Percentiles rank a stretch among this genome's conserved stretches.
Evolutionary conservation across 2,113 vertebrate genomes (phyloP).

Genomic region (Otis tarda): DNA sequence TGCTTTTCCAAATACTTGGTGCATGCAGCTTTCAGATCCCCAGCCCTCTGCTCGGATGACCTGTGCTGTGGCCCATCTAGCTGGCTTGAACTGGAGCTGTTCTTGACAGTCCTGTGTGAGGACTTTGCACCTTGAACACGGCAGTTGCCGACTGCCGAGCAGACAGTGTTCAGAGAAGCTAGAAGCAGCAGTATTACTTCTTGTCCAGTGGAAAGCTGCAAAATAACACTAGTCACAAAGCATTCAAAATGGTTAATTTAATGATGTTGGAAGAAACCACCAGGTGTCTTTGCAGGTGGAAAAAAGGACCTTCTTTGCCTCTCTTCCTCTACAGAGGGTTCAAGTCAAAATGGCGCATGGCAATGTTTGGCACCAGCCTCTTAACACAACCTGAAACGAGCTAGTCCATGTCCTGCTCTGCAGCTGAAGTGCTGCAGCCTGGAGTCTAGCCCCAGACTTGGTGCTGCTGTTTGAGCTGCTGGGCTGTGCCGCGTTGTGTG

Average conservation of each 20-base stretch:
- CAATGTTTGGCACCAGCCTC: background rate
- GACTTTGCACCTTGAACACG: background rate
- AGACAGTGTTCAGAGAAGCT: background rate
- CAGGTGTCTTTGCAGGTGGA: background rate
- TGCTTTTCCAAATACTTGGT: constrained; percentile 67
- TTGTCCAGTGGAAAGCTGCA: constrained; percentile 3
- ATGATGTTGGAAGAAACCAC: background rate
- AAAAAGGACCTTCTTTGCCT: background rate
- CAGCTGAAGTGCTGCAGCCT: background rate
- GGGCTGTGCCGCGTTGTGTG: background rate
- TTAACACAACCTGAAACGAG: background rate
- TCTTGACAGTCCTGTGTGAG: background rate
- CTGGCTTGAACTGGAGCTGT: constrained; percentile 14
- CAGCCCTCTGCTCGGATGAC: background rate
- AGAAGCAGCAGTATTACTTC: constrained; percentile 32
- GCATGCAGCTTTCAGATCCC: constrained; percentile 49
- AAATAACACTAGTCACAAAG: constrained; percentile 63
- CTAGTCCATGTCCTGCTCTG: background rate
- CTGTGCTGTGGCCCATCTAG: background rate
- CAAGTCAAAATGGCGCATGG: background rate
- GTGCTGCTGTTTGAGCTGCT: constrained; percentile 17
- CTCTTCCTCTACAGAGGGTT: background rate
- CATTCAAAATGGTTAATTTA: constrained; percentile 47
- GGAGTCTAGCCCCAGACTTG: background rate
- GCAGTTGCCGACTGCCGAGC: background rate